Conservation (phyloP, 2,888 invertebrate genomes). For the Cataglyphis albicans region DNA sequence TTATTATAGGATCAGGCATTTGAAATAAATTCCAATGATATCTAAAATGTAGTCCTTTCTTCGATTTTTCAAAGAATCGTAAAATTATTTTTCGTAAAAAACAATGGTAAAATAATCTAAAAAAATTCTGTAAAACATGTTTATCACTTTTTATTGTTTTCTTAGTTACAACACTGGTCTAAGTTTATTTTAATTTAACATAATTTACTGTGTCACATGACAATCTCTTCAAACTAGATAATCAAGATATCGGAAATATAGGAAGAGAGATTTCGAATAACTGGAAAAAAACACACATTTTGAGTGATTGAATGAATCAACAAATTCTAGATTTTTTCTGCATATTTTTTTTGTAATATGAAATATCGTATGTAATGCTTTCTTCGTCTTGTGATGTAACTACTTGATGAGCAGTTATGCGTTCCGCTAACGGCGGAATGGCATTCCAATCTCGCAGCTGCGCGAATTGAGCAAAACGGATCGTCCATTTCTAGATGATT, state of each 20-base stretch:
- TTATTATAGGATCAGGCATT: slow-evolving; percentile 60
- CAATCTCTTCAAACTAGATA: background rate
- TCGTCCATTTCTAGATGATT: slow-evolving; percentile 48
- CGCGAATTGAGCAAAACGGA: slow-evolving; percentile 70
- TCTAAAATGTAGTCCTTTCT: background rate
- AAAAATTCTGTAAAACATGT: background rate
- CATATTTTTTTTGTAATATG: slow-evolving; percentile 11
- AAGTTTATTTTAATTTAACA: background rate
- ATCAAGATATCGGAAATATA: background rate
- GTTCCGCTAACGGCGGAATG: slow-evolving; percentile 56
- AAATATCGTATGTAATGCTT: slow-evolving; percentile 1
- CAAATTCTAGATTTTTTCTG: background rate
- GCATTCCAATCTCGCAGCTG: slow-evolving; percentile 63
- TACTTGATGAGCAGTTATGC: slow-evolving; percentile 35
- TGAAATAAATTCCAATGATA: slow-evolving; percentile 12
- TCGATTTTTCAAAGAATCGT: background rate
- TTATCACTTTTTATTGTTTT: background rate
- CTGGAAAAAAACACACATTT: background rate
- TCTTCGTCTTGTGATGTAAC: slow-evolving; percentile 28
- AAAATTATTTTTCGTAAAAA: background rate
- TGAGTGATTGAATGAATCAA: background rate
- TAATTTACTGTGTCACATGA: background rate
- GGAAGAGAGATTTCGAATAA: background rate
- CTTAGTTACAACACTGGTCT: background rate
- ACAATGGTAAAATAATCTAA: background rate